A percentile compares a stretch with the other conserved stretches of the same genome.
These are phyloP conservation scores for Ceratosolen solmsi DNA, from an alignment of 1,140 invertebrate genomes.

Conservation along the genomic window DNA sequence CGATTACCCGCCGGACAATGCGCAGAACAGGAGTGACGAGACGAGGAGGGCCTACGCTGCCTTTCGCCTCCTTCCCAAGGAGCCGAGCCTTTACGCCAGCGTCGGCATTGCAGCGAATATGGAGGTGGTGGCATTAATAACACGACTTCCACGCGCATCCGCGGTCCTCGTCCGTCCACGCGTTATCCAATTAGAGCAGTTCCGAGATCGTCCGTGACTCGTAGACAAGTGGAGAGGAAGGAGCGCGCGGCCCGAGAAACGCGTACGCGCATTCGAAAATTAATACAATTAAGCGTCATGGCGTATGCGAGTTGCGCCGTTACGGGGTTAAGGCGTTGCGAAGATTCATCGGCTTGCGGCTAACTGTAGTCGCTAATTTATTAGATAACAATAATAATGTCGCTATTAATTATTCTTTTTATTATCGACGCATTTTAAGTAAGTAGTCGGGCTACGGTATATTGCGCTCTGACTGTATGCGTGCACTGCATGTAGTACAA, in stretches of 20 bases:
- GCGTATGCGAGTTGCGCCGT: too few species aligned
- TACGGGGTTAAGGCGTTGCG: too few species aligned
- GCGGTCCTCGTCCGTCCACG: background rate
- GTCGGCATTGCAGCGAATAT: background rate
- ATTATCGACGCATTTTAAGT: too few species aligned
- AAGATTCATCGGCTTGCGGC: too few species aligned
- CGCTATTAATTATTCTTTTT: too few species aligned
- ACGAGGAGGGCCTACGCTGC: background rate
- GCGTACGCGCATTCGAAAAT: background rate
- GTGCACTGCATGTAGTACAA: too few species aligned
- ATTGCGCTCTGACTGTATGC: too few species aligned
- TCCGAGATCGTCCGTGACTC: background rate
- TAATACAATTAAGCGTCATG: conserved; percentile 32
- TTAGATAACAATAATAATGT: background rate
- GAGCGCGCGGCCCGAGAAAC: background rate
- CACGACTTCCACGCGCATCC: conserved; percentile 20
- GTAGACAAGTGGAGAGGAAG: too few species aligned
- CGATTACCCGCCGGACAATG: background rate
- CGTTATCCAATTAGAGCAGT: conserved; percentile 48
- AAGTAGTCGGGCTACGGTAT: too few species aligned
- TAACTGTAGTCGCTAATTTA: background rate
- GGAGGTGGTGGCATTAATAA: conserved; percentile 42
- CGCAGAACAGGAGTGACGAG: background rate
- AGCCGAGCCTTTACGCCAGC: background rate
- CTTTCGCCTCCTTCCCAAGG: conserved; percentile 22